Evolutionary conservation across 1,140 invertebrate genomes (phyloP).

Genomic region (Sinonovacula constricta): DNA sequence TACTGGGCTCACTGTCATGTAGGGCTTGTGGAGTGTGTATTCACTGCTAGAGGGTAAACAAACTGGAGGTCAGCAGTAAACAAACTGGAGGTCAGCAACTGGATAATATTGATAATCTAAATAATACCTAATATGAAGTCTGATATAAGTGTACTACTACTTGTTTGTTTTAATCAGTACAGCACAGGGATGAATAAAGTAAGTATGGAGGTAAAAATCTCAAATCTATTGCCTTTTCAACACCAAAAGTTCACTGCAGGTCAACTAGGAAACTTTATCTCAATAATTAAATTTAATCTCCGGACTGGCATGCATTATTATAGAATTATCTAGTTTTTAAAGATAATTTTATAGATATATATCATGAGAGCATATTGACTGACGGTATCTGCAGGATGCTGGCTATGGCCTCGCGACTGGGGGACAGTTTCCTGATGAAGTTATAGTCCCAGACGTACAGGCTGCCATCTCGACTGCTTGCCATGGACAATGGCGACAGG

Average conservation of each 20-base stretch:
- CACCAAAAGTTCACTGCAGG: no score
- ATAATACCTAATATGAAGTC: no score
- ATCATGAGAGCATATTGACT: no score
- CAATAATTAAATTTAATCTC: neutral
- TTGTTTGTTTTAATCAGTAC: no score
- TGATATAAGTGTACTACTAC: no score
- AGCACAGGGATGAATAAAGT: no score
- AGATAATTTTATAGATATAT: no score
- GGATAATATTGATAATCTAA: no score
- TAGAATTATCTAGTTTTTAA: neutral
- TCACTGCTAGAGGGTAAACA: slow-evolving; percentile 83
- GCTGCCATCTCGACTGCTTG: slow-evolving; percentile 94
- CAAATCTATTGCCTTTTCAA: no score
- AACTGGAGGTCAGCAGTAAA: neutral
- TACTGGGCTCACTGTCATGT: slow-evolving; percentile 94
- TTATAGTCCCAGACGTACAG: slow-evolving; percentile 98
- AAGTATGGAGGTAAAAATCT: no score
- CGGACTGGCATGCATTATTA: neutral
- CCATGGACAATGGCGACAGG: slow-evolving; percentile 93
- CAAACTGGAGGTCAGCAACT: no score
- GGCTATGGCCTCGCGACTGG: slow-evolving; percentile 84
- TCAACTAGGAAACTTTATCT: neutral
- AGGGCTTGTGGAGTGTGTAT: slow-evolving; percentile 95
- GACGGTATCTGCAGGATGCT: slow-evolving; percentile 94
- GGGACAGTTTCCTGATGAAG: slow-evolving; percentile 92